These are phyloP conservation scores for Helarctos malayanus DNA, from an alignment of 2,797 vertebrate species.

Conservation along the genomic window DNA sequence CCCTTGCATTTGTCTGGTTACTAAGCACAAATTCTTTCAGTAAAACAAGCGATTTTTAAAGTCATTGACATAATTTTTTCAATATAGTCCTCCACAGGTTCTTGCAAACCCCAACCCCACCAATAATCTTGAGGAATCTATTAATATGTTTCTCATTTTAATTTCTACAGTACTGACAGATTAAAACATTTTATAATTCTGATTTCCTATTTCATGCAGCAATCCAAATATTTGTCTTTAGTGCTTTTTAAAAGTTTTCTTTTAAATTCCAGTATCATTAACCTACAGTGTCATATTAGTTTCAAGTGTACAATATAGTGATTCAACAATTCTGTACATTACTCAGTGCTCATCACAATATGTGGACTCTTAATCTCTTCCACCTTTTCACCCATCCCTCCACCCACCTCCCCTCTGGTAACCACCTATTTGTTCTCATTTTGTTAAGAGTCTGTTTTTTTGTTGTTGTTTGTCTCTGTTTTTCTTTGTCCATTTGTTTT, in stretches of 20 bases:
- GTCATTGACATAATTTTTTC: not conserved
- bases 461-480: not conserved
- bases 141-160: not conserved
- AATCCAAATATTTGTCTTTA: constrained; percentile 33
- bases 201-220: constrained; percentile 29
- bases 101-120: not conserved
- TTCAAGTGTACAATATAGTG: not conserved
- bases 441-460: not conserved
- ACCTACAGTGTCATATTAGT: not conserved
- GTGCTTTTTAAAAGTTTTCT: not conserved
- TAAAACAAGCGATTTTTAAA: constrained; percentile 23
- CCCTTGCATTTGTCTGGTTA: constrained; percentile 56
- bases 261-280: not conserved
- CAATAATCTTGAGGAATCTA: not conserved
- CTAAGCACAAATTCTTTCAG: not conserved
- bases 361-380: not conserved
- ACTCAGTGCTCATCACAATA: not conserved
- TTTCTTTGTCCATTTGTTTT: not conserved
- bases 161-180: not conserved
- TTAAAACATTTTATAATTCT: constrained; percentile 24
- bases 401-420: not conserved
- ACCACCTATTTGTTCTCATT: not conserved
- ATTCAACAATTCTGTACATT: not conserved
- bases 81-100: not conserved
- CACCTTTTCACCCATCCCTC: not conserved